Conservation (phyloP, 2,113 vertebrate genomes). For the Rhadina sibilatrix region DNA sequence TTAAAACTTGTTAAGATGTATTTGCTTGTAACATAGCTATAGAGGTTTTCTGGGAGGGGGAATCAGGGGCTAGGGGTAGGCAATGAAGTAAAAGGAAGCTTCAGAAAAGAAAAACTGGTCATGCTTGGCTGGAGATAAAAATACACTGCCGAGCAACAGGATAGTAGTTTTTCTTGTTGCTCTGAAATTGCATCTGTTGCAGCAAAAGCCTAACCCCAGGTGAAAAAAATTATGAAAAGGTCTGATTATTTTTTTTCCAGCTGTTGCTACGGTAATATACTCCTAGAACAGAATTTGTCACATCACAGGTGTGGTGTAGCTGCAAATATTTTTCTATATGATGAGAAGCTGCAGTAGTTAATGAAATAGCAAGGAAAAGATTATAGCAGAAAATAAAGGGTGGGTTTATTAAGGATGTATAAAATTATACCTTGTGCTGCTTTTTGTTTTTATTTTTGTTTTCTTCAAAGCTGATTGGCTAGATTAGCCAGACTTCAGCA, state of each 20-base stretch:
- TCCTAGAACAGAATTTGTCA: slow-evolving; percentile 60
- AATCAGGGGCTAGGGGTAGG: slow-evolving; percentile 62
- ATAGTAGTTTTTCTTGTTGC: slow-evolving; percentile 57
- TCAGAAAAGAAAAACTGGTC: slow-evolving; percentile 67
- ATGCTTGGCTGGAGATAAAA: slow-evolving; percentile 60
- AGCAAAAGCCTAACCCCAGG: slow-evolving; percentile 65
- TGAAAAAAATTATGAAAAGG: slow-evolving; percentile 46
- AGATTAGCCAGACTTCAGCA: slow-evolving; percentile 77
- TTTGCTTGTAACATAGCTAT: slow-evolving; percentile 85
- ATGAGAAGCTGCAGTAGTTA: slow-evolving; percentile 67
- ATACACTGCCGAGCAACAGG: slow-evolving; percentile 24
- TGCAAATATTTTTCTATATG: slow-evolving; percentile 73
- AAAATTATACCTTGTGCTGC: slow-evolving; percentile 81
- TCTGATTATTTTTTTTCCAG: slow-evolving; percentile 49
- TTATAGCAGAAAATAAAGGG: slow-evolving; percentile 66
- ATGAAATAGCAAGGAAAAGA: slow-evolving; percentile 70
- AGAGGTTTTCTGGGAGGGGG: slow-evolving; percentile 72
- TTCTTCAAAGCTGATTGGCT: slow-evolving; percentile 77
- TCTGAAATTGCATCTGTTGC: slow-evolving; percentile 70
- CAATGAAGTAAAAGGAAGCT: slow-evolving; percentile 63
- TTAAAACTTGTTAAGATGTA: slow-evolving; percentile 78
- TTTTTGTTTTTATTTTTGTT: slow-evolving; percentile 74
- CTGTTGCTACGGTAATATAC: slow-evolving; percentile 63
- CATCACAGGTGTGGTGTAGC: slow-evolving; percentile 73
- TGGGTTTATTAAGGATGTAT: slow-evolving; percentile 73